Evolutionary conservation across 2,888 invertebrate genomes (phyloP).

Genomic region (Acanthopleura granulata): DNA sequence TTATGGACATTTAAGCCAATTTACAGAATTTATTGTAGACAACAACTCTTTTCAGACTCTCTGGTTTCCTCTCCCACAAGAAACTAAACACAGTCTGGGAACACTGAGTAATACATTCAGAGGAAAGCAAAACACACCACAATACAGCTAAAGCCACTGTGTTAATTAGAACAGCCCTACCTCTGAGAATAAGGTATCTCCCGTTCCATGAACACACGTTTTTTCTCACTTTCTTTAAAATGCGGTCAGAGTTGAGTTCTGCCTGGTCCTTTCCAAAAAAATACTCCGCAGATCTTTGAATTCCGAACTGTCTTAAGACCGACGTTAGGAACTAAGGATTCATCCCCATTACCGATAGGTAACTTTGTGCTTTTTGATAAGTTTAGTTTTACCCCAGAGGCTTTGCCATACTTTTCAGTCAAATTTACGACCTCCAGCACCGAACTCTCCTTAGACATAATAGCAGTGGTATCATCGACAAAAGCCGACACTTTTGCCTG

Average conservation of each 20-base stretch:
- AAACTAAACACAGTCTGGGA: background rate
- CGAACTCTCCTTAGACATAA: conserved; percentile 17
- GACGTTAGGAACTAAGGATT: background rate
- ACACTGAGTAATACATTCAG: background rate
- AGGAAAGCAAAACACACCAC: background rate
- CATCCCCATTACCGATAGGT: background rate
- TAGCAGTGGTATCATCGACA: conserved; percentile 24
- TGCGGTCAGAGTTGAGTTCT: background rate
- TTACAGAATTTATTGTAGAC: background rate
- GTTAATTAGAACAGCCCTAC: background rate
- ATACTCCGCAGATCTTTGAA: background rate
- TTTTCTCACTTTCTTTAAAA: background rate
- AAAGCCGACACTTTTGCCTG: conserved; percentile 19
- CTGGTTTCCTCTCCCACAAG: background rate
- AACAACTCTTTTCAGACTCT: background rate
- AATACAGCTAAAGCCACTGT: background rate
- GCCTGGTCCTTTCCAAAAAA: background rate
- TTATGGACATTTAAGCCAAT: background rate
- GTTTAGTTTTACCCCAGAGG: conserved; percentile 31
- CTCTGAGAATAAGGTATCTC: background rate
- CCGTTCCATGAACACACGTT: background rate
- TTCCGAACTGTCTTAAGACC: background rate
- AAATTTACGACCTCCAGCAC: conserved; percentile 1
- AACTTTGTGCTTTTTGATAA: conserved; percentile 28
- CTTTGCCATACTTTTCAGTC: conserved; percentile 17